phyloP scores from a whole-genome alignment of 92 coral and sea anemone genomes.

The Zoanthus sansibaricus region DNA sequence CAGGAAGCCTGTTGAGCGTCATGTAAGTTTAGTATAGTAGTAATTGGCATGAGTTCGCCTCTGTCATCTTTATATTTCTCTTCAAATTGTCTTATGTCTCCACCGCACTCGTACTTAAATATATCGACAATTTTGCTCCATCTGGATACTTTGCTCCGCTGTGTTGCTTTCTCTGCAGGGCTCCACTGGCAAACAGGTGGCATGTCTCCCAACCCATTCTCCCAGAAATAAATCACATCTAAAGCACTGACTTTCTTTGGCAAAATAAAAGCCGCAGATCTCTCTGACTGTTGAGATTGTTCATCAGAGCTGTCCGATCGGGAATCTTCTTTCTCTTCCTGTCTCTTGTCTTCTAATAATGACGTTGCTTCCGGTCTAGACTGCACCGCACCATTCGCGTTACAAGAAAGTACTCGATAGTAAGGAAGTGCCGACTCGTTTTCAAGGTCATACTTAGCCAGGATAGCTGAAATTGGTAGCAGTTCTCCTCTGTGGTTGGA shows the following conservation, averaged over 20 bases:
- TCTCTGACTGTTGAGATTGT: slow-evolving; percentile 44
- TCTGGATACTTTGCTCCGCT: slow-evolving; percentile 95
- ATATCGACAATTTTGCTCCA: slow-evolving; percentile 98
- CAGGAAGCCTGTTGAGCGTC: slow-evolving; percentile 73
- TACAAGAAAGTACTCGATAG: slow-evolving; percentile 51
- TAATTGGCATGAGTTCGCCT: slow-evolving; percentile 94
- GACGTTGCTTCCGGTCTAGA: not conserved
- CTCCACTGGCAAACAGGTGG: slow-evolving; percentile 98
- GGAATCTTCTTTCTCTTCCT: not conserved
- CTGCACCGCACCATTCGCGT: slow-evolving; percentile 53
- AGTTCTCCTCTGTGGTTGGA: slow-evolving; percentile 88
- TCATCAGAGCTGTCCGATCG: slow-evolving; percentile 43
- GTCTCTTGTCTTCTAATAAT: not conserved
- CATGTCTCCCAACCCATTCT: slow-evolving; percentile 94
- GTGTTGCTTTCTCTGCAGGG: slow-evolving; percentile 88
- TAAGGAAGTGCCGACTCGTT: slow-evolving; percentile 80
- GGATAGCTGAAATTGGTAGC: slow-evolving; percentile 91
- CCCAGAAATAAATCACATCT: slow-evolving; percentile 98
- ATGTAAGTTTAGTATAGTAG: slow-evolving; percentile 90
- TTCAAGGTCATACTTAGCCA: slow-evolving; percentile 95
- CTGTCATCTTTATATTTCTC: slow-evolving; percentile 94
- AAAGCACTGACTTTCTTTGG: slow-evolving; percentile 95
- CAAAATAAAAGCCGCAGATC: slow-evolving; percentile 81
- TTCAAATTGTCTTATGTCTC: slow-evolving; percentile 92
- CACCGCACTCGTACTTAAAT: slow-evolving; percentile 89